These are phyloP conservation scores for Coreoperca whiteheadi DNA, from an alignment of 2,113 vertebrate genomes.

Conservation along the genomic window DNA sequence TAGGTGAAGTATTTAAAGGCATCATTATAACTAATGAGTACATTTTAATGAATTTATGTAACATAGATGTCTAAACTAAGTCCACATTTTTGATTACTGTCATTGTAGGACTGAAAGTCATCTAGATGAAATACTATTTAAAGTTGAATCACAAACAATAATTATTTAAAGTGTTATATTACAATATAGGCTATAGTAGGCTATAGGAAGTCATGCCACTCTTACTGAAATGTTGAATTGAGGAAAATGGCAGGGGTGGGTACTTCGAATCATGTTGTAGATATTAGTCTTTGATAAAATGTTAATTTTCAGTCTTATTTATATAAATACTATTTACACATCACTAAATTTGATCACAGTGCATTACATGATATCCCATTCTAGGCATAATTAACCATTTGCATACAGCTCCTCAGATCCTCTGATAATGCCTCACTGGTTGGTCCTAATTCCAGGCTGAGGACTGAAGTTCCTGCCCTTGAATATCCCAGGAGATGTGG, in stretches of 20 bases:
- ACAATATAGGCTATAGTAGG: too few species aligned
- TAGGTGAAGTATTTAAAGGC: neutral
- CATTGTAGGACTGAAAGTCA: neutral
- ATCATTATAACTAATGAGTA: neutral
- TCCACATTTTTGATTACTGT: neutral
- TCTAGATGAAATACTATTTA: neutral
- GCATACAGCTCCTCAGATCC: neutral
- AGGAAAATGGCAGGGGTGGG: neutral
- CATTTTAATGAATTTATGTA: too few species aligned
- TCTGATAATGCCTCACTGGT: neutral
- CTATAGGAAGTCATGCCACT: neutral
- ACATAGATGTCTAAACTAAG: neutral
- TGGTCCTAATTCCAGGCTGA: neutral
- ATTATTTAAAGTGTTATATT: neutral
- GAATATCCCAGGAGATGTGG: neutral
- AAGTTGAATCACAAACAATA: neutral
- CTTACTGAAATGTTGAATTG: neutral
- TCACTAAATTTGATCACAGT: neutral
- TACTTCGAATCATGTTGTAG: neutral
- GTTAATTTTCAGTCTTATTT: neutral
- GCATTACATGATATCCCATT: neutral
- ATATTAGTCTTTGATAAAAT: neutral
- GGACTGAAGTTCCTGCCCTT: neutral
- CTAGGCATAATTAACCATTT: neutral
- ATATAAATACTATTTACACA: neutral